Base-by-base conservation (phyloP, 2,888 invertebrate species). In the Aspidiotus rigidus region DNA sequence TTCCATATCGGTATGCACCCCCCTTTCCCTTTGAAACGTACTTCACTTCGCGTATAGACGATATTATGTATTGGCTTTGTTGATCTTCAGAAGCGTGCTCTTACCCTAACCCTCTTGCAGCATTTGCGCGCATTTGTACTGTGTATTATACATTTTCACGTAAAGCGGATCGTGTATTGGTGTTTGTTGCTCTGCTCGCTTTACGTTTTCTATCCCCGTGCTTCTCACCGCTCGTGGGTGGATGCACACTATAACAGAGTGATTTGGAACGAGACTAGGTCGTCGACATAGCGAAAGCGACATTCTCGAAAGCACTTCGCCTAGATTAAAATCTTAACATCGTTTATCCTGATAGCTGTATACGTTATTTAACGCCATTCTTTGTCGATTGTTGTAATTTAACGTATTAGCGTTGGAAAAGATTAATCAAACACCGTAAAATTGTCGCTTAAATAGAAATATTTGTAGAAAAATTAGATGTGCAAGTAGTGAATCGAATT, bases 31-130 rank as follows among this genome's bases (percentile, higher is more conserved):
- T 11, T 6, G 6, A 49, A 11, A 3, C 49, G 49, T 49, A 49
- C 49, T 49, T n/a, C 49, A 49, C 11, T 49, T 49, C n/a, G 49
- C n/a, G 49, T 49, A n/a, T n/a, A 49, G 49, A 49, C 49, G 49
- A 49, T 49, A 49, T 49, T 49, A 49, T 49, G 49, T 49, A 49
- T 49, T 49, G 49, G 49, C 49, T 49, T 49, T n/a, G 49, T 49
- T 49, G 49, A 49, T 49, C 49, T 49, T 49, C 49, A n/a, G n/a
- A 49, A 49, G 49, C 49, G 49, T 49, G n/a, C 49, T 49, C n/a
- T 49, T 49, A 49, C n/a, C 49, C 49, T 49, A 49, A n/a, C 49
- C 49, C 49, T n/a, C 49, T 49, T 49, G 11, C 49, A 49, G 49
- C n/a, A 49, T 49, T 49, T n/a, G 49, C n/a, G 49, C 10, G 49